Base-by-base conservation (phyloP, 2,888 invertebrate species). In the Chorisops tibialis region DNA sequence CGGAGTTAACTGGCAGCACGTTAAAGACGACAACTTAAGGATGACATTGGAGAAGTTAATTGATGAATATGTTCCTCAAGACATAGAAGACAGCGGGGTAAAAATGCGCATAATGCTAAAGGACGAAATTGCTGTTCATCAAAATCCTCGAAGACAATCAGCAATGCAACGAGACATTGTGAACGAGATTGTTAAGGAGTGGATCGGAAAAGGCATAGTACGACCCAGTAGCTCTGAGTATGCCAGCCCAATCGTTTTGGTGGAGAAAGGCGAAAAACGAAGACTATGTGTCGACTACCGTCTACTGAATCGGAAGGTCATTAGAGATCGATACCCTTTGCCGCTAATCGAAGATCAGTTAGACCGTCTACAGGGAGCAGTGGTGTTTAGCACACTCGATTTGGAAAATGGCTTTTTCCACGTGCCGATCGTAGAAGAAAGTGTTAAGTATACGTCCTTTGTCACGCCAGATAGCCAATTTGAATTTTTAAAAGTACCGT, bases 401-500 rank as follows among this genome's bases (percentile, higher is more conserved):
- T 22, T 63, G 14, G 7, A 24, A 12, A 51, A 63, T 16, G 72
- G 70, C 35, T 75, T 73, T 65, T 72, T 74, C 30, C 75, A 76
- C 65, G 72, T 75, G 12, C 63, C 63, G 3, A 65, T 76, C 1
- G 68, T 70, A n/a, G 59, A 67, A 51, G 63, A 64, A 5, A 70
- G 69, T 60, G 9, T 22, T 11, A 73, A 73, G 66, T 75, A 74
- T 59, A 76, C 75, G 4, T 61, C 75, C 0, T 76, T 78, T 67
- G 74, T 78, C 0, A 75, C 72, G 14, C 73, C 68, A 16, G 68
- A 68, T 64, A 74, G 75, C 1, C 75, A 73, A 41, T 78, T 65
- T 64, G 75, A 79, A 64, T 78, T 77, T 64, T 41, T 70, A 6
- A 70, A 66, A 63, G 70, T 70, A 51, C 75, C 76, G 0, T 79